Conservation (phyloP, 1,140 invertebrate genomes). For the Lamellibrachia luymesi region DNA sequence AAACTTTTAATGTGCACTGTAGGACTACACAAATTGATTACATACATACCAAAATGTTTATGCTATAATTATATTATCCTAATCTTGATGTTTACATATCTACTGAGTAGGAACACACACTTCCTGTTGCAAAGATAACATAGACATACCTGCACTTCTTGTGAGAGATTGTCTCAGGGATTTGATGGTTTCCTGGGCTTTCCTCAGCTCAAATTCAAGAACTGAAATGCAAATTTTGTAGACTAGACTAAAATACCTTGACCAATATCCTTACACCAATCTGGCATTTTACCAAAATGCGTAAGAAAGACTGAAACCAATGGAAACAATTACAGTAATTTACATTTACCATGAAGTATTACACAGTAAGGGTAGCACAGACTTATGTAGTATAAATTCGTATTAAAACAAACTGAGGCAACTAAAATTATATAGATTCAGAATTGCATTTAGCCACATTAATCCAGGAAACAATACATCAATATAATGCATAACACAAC, state of each 20-base stretch:
- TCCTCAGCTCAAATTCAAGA: slow-evolving; percentile 84
- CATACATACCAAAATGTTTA: neutral
- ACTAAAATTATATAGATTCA: no score
- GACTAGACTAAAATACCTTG: neutral
- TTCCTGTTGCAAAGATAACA: neutral
- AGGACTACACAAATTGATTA: neutral
- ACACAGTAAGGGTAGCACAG: no score
- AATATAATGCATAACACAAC: no score
- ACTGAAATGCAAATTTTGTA: slow-evolving; percentile 58
- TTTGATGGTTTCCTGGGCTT: slow-evolving; percentile 83
- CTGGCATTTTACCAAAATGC: neutral
- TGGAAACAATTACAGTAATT: no score
- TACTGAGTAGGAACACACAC: neutral
- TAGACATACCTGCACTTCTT: slow-evolving; percentile 50
- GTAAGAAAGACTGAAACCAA: no score
- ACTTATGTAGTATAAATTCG: no score
- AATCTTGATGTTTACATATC: neutral
- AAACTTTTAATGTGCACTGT: neutral
- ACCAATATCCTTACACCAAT: neutral
- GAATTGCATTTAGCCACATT: no score
- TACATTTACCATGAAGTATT: no score
- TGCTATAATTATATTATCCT: neutral
- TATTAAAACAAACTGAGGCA: no score
- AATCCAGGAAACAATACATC: no score
- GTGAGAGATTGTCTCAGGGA: slow-evolving; percentile 79